A percentile compares a stretch with the other conserved stretches of the same genome.
phyloP scores from a whole-genome alignment of 1,140 invertebrate species.

The Drosophila prosaltans region DNA sequence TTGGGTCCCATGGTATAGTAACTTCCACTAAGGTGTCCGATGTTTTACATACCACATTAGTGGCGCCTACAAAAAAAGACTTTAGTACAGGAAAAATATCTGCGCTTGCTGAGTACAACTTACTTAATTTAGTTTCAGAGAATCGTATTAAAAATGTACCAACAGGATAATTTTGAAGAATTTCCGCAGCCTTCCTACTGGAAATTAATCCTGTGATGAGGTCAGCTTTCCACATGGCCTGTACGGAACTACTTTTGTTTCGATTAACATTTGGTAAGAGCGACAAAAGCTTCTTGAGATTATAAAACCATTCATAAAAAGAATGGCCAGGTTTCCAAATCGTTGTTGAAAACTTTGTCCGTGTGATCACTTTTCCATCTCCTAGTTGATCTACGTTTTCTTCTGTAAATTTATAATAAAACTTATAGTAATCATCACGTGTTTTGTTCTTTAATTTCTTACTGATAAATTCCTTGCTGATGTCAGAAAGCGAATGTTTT shows the following conservation, averaged over 20 bases:
- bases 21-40: neutral
- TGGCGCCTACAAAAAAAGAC: neutral
- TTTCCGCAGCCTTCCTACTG: neutral
- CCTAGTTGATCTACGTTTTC: too few relatives aligned
- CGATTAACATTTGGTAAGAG: neutral
- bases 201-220: neutral
- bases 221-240: neutral
- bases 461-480: neutral
- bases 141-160: neutral
- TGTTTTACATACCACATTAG: neutral
- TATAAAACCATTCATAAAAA: conserved; percentile 5
- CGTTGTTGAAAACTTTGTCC: neutral
- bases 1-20: neutral
- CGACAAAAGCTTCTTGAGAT: neutral
- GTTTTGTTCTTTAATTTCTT: neutral
- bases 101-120: neutral
- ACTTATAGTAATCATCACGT: too few relatives aligned
- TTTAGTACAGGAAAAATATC: neutral
- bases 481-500: neutral
- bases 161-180: neutral
- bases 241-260: too few relatives aligned
- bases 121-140: neutral
- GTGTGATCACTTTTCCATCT: neutral
- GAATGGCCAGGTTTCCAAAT: neutral
- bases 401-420: neutral